Conservation (phyloP, 2,888 invertebrate species). For the Alloscopus bannaensis region DNA sequence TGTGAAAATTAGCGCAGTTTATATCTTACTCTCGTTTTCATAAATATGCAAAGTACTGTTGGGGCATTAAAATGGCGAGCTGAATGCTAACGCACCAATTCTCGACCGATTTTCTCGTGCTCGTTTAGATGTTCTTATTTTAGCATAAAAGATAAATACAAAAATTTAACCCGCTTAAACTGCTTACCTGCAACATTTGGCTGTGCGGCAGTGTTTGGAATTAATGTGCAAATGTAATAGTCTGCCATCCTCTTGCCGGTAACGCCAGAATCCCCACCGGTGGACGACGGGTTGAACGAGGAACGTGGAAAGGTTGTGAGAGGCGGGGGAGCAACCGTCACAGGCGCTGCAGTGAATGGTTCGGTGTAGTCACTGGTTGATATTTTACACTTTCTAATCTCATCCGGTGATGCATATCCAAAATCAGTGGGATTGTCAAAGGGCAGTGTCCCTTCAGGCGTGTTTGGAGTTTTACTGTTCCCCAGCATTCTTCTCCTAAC, state of each 20-base stretch:
- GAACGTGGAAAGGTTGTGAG: constrained; percentile 70
- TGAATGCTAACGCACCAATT: too few species aligned
- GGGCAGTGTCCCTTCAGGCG: constrained; percentile 70
- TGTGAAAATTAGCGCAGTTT: too few species aligned
- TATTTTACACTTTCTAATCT: constrained; percentile 72
- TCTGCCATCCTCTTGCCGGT: constrained; percentile 71
- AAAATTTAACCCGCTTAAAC: too few species aligned
- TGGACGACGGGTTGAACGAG: constrained; percentile 59
- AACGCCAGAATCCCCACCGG: constrained; percentile 45
- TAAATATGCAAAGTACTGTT: too few species aligned
- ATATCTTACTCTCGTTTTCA: too few species aligned
- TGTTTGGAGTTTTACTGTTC: constrained; percentile 66
- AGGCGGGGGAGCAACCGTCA: constrained; percentile 44
- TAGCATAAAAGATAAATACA: too few species aligned
- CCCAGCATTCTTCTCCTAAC: constrained; percentile 68
- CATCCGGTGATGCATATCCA: constrained; percentile 70
- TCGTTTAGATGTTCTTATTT: too few species aligned
- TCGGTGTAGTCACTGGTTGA: constrained; percentile 71
- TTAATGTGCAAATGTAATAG: constrained; percentile 72
- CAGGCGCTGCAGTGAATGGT: constrained; percentile 69
- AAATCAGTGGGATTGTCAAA: constrained; percentile 71
- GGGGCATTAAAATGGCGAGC: too few species aligned
- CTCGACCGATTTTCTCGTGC: too few species aligned
- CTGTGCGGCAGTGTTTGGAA: constrained; percentile 66
- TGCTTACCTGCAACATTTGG: constrained; percentile 69